Conservation (phyloP, 2,888 invertebrate genomes). For the Tachina fera region DNA sequence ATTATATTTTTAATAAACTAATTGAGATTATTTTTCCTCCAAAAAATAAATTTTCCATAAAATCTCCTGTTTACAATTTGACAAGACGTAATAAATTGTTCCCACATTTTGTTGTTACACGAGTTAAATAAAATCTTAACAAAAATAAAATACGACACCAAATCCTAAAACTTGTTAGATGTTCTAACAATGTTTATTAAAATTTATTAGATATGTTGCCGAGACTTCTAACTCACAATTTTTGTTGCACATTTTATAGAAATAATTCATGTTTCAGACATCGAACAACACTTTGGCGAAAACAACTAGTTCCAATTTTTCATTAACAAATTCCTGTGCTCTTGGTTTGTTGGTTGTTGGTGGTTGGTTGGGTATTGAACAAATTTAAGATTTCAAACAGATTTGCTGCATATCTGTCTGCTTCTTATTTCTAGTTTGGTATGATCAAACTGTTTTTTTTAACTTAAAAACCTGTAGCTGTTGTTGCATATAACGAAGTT, state of each 20-base stretch:
- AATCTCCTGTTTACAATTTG: neutral
- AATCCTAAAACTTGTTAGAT: conserved; percentile 39
- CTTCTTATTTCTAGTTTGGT: conserved; percentile 26
- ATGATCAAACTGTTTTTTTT: conserved; percentile 42
- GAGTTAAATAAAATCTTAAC: neutral
- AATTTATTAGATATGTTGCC: conserved; percentile 46
- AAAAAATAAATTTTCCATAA: neutral
- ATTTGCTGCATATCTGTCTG: conserved; percentile 4
- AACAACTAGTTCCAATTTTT: conserved; percentile 21
- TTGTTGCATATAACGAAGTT: neutral
- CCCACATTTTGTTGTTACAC: conserved; percentile 24
- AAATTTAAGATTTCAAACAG: conserved; percentile 12
- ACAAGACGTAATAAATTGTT: conserved; percentile 20
- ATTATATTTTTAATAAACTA: neutral
- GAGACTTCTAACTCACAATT: neutral
- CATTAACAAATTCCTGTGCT: conserved; percentile 19
- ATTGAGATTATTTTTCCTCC: neutral
- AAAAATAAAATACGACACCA: neutral
- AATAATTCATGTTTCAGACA: conserved; percentile 27
- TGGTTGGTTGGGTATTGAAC: neutral
- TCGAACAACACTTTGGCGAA: conserved; percentile 19
- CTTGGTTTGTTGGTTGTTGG: neutral
- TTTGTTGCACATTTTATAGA: conserved; percentile 7
- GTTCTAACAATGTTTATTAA: conserved; percentile 34
- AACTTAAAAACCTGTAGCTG: conserved; percentile 29